These are phyloP conservation scores for Takifugu bimaculatus DNA, from an alignment of 2,113 vertebrate genomes.

Conservation along the genomic window DNA sequence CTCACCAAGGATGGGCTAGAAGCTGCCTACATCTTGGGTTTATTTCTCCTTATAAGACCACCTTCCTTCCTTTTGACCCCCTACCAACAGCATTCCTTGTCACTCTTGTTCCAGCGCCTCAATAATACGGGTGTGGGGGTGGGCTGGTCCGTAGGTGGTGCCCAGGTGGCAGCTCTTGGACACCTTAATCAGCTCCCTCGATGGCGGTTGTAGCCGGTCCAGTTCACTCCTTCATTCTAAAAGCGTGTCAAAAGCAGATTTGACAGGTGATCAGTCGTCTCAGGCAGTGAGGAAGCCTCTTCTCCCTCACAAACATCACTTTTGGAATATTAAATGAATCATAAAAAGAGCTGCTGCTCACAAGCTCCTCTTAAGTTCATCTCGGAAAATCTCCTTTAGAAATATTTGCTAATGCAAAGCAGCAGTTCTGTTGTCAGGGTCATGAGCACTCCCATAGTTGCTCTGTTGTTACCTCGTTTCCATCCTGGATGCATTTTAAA, in stretches of 20 bases:
- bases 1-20: slow-evolving; percentile 40
- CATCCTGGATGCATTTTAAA: too few species aligned
- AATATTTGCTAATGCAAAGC: too few species aligned
- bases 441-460: too few species aligned
- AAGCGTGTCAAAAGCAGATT: neutral
- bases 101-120: slow-evolving; percentile 21
- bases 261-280: too few species aligned
- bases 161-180: slow-evolving; percentile 42
- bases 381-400: too few species aligned
- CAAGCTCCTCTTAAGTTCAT: too few species aligned
- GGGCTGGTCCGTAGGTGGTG: slow-evolving; percentile 35
- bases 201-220: slow-evolving; percentile 32
- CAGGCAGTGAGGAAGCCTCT: too few species aligned
- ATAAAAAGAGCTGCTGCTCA: too few species aligned
- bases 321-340: too few species aligned
- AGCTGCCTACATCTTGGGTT: slow-evolving; percentile 33
- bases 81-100: slow-evolving; percentile 29
- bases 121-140: slow-evolving; percentile 22
- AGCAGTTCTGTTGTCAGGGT: too few species aligned
- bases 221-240: slow-evolving; percentile 21
- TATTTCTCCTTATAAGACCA: slow-evolving; percentile 27
- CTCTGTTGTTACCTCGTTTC: too few species aligned
- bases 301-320: too few species aligned
- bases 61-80: slow-evolving; percentile 25
- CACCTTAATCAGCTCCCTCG: slow-evolving; percentile 49